Evolutionary conservation across 2,888 invertebrate species (phyloP).

Genomic region (Pseudococcus jackbeardsleyi): DNA sequence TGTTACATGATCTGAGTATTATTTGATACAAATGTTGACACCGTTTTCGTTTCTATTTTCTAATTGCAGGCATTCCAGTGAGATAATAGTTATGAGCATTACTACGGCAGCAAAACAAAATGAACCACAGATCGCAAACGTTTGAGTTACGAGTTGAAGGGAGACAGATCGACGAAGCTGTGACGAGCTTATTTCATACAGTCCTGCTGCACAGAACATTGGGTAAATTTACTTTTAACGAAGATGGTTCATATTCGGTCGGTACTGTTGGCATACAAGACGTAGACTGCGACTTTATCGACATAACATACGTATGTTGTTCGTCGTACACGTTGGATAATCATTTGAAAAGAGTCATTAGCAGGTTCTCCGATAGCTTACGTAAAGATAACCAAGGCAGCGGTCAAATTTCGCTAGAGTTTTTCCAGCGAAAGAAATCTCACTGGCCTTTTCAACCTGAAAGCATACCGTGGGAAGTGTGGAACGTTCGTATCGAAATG

Average conservation of each 20-base stretch:
- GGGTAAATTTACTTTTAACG: constrained; percentile 90
- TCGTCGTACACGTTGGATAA: constrained; percentile 84
- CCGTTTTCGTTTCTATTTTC: not conserved
- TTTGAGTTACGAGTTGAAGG: constrained; percentile 82
- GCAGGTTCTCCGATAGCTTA: constrained; percentile 82
- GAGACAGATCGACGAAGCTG: constrained; percentile 91
- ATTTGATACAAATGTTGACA: not conserved
- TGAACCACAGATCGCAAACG: constrained; percentile 71
- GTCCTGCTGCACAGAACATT: constrained; percentile 90
- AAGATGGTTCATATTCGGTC: constrained; percentile 94
- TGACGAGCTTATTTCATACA: constrained; percentile 92
- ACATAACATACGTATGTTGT: constrained; percentile 95
- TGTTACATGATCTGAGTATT: not conserved
- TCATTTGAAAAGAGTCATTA: constrained; percentile 81
- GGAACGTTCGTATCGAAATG: constrained; percentile 94
- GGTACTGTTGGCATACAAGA: constrained; percentile 96
- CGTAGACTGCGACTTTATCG: constrained; percentile 97
- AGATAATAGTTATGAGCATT: not conserved
- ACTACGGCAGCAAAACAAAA: constrained; percentile 66
- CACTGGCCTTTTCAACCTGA: constrained; percentile 93
- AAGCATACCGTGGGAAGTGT: constrained; percentile 98
- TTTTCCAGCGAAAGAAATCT: constrained; percentile 91
- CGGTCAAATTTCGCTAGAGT: constrained; percentile 93
- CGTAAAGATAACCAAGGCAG: constrained; percentile 78
- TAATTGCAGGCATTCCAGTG: not conserved